Evolutionary conservation across 1,140 invertebrate species (phyloP).

Genomic region (Drosophila insularis): DNA sequence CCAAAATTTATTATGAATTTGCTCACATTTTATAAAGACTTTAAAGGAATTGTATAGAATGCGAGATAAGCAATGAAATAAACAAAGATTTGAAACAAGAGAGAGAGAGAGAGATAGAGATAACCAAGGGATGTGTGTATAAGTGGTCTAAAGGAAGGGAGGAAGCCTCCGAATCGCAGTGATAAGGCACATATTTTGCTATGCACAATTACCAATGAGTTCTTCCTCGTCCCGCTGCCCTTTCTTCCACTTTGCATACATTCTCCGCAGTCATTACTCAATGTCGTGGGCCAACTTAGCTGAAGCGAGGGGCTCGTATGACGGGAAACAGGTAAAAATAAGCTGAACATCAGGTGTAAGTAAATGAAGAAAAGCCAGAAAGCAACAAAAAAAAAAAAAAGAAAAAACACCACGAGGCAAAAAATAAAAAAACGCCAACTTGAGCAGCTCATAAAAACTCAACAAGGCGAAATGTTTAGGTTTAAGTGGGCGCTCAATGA

Average conservation of each 20-base stretch:
- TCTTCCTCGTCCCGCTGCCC: not conserved
- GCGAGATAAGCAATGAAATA: not conserved
- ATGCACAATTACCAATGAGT: conserved; percentile 10
- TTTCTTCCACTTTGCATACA: conserved; percentile 13
- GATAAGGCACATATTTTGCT: conserved; percentile 12
- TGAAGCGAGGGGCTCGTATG: not conserved
- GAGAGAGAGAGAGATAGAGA: not conserved
- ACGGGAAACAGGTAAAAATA: conserved; percentile 54
- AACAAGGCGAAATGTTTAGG: conserved; percentile 75
- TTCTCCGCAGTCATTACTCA: conserved; percentile 53
- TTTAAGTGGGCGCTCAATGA: conserved; percentile 55
- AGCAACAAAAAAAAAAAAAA: not conserved
- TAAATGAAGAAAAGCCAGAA: conserved; percentile 51
- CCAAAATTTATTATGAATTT: too few species aligned
- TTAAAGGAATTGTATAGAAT: too few species aligned
- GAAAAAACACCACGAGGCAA: not conserved
- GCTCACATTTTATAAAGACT: too few species aligned
- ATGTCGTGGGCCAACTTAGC: conserved; percentile 18
- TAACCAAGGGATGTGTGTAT: too few species aligned
- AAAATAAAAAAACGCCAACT: conserved; percentile 47
- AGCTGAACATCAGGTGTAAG: conserved; percentile 66
- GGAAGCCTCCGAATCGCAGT: not conserved
- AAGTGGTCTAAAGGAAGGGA: not conserved
- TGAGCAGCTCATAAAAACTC: conserved; percentile 74
- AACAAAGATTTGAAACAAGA: not conserved